These are phyloP conservation scores for Chlorops oryzae DNA, from an alignment of 1,140 invertebrate genomes.

Conservation along the genomic window DNA sequence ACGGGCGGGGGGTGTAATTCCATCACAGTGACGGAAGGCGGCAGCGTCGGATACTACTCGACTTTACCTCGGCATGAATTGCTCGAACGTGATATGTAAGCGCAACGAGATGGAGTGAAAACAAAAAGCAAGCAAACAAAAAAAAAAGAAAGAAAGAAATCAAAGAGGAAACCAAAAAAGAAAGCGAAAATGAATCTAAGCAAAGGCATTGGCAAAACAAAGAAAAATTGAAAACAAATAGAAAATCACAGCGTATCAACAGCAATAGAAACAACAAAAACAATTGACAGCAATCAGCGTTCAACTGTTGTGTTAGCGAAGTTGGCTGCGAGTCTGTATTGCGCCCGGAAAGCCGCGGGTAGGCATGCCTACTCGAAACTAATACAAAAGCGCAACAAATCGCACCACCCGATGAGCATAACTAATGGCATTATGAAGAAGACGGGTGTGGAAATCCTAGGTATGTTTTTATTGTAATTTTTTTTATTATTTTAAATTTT, in stretches of 20 bases:
- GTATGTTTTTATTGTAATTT: too few relatives aligned
- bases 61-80: too few relatives aligned
- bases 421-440: too few relatives aligned
- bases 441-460: too few relatives aligned
- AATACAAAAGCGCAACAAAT: too few relatives aligned
- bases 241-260: not conserved
- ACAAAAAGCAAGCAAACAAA: slow-evolving; percentile 1
- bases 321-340: too few relatives aligned
- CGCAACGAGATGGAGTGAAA: not conserved
- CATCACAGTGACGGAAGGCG: too few relatives aligned
- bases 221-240: not conserved
- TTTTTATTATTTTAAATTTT: too few relatives aligned
- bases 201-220: not conserved
- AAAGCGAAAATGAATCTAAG: not conserved
- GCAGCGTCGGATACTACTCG: too few relatives aligned
- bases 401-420: too few relatives aligned
- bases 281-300: slow-evolving; percentile 43
- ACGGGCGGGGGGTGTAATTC: too few relatives aligned
- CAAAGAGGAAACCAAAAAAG: slow-evolving; percentile 1
- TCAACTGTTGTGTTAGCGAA: too few relatives aligned
- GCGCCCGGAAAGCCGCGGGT: not conserved
- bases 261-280: not conserved
- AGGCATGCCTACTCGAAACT: not conserved
- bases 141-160: not conserved
- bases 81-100: not conserved